These are phyloP conservation scores for Palythoa grandiflora DNA, from an alignment of 92 coral and sea anemone species.

Conservation along the genomic window DNA sequence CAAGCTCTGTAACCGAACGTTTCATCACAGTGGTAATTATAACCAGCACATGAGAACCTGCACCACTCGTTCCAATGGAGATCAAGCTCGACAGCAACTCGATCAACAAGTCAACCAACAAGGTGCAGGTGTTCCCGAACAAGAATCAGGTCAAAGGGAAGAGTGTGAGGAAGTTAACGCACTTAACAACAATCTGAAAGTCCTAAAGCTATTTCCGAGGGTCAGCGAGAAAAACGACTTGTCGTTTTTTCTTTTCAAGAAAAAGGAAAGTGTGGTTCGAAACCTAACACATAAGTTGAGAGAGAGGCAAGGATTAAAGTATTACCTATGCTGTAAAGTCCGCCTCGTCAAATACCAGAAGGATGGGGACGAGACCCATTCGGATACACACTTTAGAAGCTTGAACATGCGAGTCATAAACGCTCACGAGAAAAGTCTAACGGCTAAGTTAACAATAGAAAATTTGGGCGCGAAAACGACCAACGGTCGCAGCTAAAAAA, in stretches of 20 bases:
- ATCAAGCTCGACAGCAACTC: too few relatives aligned
- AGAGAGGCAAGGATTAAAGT: neutral
- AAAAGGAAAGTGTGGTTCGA: neutral
- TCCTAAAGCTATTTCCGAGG: neutral
- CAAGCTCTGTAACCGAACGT: too few relatives aligned
- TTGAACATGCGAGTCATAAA: constrained; percentile 26
- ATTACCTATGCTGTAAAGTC: neutral
- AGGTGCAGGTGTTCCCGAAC: too few relatives aligned
- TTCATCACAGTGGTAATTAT: neutral
- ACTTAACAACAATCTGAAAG: constrained; percentile 1
- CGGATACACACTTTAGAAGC: neutral
- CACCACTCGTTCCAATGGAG: too few relatives aligned
- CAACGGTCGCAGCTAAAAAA: too few relatives aligned
- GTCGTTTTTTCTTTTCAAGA: neutral
- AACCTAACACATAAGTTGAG: neutral
- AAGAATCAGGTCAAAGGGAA: too few relatives aligned
- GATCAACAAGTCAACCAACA: too few relatives aligned
- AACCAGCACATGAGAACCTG: neutral
- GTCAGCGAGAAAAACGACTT: neutral
- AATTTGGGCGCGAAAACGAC: too few relatives aligned
- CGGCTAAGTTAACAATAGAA: too few relatives aligned
- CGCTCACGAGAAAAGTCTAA: constrained; percentile 24
- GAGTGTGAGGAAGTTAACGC: neutral
- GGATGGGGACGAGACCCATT: neutral
- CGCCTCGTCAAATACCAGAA: constrained; percentile 15